These are phyloP conservation scores for Trachythela sp. DNA, from an alignment of 64 coral and sea anemone species.

Conservation along the genomic window DNA sequence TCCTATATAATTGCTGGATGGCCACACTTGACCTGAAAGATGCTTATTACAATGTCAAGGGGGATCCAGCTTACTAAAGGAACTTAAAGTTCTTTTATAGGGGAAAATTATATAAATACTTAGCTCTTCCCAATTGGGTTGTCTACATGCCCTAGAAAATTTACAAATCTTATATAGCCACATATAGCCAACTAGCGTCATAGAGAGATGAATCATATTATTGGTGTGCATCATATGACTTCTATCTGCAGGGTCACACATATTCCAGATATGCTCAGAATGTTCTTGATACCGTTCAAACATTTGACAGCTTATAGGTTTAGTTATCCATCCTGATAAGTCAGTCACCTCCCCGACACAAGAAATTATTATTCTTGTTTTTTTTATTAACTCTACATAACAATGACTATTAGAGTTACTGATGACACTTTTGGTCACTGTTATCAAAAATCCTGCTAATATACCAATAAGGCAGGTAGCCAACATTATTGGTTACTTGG, in stretches of 20 bases:
- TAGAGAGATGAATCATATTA: conserved; percentile 34
- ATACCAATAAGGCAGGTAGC: conserved; percentile 44
- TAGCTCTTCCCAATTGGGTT: conserved; percentile 13
- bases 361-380: conserved; percentile 42
- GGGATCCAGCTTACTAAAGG: neutral
- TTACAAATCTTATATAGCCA: neutral
- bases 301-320: conserved; percentile 35
- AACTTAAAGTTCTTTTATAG: neutral
- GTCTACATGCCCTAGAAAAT: conserved; percentile 7
- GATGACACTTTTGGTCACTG: conserved; percentile 1
- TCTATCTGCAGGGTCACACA: conserved; percentile 41
- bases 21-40: neutral
- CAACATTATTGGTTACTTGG: conserved; percentile 37
- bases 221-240: conserved; percentile 52
- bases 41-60: neutral
- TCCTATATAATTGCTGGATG: neutral
- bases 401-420: conserved; percentile 49
- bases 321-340: conserved; percentile 39
- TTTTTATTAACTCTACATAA: conserved; percentile 52
- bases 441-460: neutral
- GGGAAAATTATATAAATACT: neutral
- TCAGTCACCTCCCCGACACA: conserved; percentile 25
- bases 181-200: neutral
- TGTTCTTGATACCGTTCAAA: conserved; percentile 41
- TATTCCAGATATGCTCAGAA: conserved; percentile 1